These are phyloP conservation scores for Tiaroga cobitis DNA, from an alignment of 2,797 vertebrate species.

Conservation along the genomic window DNA sequence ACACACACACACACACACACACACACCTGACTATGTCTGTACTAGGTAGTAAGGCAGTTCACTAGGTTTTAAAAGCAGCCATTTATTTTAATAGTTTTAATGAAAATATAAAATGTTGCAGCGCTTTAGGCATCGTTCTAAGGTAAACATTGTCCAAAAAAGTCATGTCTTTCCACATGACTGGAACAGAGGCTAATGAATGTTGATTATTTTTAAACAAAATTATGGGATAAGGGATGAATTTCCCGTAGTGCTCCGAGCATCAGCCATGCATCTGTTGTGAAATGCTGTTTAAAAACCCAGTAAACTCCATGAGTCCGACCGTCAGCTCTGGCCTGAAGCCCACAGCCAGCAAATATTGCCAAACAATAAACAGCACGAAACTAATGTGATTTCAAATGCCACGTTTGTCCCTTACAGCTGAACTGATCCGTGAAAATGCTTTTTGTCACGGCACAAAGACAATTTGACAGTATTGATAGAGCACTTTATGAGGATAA, in stretches of 20 bases:
- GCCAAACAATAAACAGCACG: constrained; percentile 80
- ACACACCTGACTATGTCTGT: background rate
- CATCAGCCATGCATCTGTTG: constrained; percentile 15
- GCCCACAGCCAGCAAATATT: constrained; percentile 71
- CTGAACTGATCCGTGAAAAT: constrained; percentile 71
- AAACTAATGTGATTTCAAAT: constrained; percentile 81
- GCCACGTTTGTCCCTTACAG: constrained; percentile 61
- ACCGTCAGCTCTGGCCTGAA: constrained; percentile 59
- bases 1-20: too few relatives aligned
- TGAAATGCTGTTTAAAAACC: constrained; percentile 17
- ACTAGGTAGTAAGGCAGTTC: background rate
- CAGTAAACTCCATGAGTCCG: background rate
- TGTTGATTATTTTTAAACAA: constrained; percentile 8
- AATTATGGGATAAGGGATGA: background rate
- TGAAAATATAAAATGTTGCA: background rate
- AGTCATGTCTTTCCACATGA: background rate
- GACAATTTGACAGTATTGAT: constrained; percentile 47
- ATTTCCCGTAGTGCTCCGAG: background rate
- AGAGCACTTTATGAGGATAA: constrained; percentile 44
- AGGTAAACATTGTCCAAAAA: background rate
- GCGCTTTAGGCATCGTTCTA: background rate
- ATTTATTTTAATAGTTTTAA: background rate
- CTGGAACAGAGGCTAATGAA: constrained; percentile 8
- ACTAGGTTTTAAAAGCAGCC: background rate
- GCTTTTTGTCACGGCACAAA: constrained; percentile 40